phyloP scores from a whole-genome alignment of 2,888 invertebrate species.

The Callinectes sapidus region DNA sequence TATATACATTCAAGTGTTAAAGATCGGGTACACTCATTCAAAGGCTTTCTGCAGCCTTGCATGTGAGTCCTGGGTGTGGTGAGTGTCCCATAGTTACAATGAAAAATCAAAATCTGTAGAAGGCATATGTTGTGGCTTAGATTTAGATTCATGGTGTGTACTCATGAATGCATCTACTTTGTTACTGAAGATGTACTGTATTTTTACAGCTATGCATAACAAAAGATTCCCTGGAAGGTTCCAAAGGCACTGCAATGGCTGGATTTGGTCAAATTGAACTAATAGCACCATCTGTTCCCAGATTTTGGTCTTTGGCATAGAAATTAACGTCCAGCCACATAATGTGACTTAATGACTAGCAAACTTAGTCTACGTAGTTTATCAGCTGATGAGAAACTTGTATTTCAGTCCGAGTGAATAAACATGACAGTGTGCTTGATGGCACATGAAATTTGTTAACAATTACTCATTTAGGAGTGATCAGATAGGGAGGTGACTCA shows the following conservation, averaged over 20 bases:
- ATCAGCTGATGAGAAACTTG: background rate
- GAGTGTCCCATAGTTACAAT: background rate
- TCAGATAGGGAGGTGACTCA: background rate
- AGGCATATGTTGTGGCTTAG: background rate
- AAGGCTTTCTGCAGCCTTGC: background rate
- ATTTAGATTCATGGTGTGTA: background rate
- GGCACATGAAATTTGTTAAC: background rate
- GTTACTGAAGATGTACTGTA: background rate
- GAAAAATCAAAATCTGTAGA: background rate
- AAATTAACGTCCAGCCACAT: background rate
- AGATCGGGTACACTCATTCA: background rate
- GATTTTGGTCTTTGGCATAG: background rate
- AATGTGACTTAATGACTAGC: background rate
- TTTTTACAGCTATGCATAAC: background rate
- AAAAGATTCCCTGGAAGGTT: background rate
- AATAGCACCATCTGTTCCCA: constrained; percentile 10
- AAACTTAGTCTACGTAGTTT: background rate
- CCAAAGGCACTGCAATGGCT: constrained; percentile 2
- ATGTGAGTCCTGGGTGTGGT: background rate
- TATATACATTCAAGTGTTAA: background rate
- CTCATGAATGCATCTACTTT: background rate
- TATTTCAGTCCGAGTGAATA: background rate
- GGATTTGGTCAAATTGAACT: background rate
- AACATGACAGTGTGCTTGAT: background rate
- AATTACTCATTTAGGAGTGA: background rate